Base-by-base conservation (phyloP, 2,113 vertebrate species). In the Ariopsis seemanni region DNA sequence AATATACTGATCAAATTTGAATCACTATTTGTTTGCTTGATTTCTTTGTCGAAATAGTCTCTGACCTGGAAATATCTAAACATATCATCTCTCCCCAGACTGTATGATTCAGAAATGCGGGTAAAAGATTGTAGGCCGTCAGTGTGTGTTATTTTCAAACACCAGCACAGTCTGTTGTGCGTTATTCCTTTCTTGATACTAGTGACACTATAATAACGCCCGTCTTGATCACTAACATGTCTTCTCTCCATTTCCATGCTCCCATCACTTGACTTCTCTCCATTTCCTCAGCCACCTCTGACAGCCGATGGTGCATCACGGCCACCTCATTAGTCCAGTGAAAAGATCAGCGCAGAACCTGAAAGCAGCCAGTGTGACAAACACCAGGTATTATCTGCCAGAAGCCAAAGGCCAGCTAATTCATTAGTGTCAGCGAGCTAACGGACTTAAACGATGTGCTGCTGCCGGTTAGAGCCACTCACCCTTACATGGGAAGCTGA, bases 401-500 rank as follows among this genome's bases (percentile, higher is more conserved):
- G 74, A 67, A 86, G 81, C 25, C 75, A 90, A 90, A 91, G 86
- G 89, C 89, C 89, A 91, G 71, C 75, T 63, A 62, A 85, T 86
- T 86, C 82, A 89, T 90, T 89, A 91, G 81, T 90, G 89, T 90
- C 88, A 89, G 74, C 9, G 58, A 72, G 53, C 80, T 53, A 84
- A 65, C 83, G 25, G 30, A 80, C 30, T 48, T 81, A 60, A 78
- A 85, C 52, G 80, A 79, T 86, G 72, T 53, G 22, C 60, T 60
- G 67, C 58, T 82, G 58, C 77, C 8, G 53, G 60, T 60, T n/a
- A 81, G 65, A 82, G 72, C 18, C 12, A 2, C 50, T 50, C 48
- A 50, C 69, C 63, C 63, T 57, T 80, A 82, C 34, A 22, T 7
- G 57, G 57, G 69, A 87, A 63, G 34, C 74, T 11, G 63, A 63